A percentile compares a stretch with the other conserved stretches of the same genome.
These are phyloP conservation scores for Heterodera carotae DNA, from an alignment of 1,140 invertebrate species.

Conservation along the genomic window DNA sequence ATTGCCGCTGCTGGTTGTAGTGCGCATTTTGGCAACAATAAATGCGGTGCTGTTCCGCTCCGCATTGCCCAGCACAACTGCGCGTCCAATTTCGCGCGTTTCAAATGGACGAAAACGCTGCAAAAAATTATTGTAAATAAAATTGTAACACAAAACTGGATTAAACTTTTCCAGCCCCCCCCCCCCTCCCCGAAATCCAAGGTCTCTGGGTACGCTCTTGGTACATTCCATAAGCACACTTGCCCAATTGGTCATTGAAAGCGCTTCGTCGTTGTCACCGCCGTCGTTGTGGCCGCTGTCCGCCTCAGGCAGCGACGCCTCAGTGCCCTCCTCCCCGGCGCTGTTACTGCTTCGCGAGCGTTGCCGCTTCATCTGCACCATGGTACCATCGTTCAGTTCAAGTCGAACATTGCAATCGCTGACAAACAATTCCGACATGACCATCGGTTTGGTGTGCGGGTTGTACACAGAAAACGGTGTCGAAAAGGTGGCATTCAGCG, in stretches of 20 bases:
- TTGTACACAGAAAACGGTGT: conserved; percentile 90
- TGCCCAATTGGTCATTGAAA: conserved; percentile 63
- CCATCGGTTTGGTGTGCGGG: conserved; percentile 81
- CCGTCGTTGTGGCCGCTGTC: too few species aligned
- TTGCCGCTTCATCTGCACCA: background rate
- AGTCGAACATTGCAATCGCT: conserved; percentile 76
- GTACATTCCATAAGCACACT: too few species aligned
- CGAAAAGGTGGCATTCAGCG: conserved; percentile 85
- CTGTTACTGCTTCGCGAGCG: too few species aligned
- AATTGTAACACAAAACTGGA: too few species aligned
- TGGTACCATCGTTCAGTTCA: conserved; percentile 67
- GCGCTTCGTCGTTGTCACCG: background rate
- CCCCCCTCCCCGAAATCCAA: too few species aligned
- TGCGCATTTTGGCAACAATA: conserved; percentile 75
- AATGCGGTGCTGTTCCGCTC: conserved; percentile 82
- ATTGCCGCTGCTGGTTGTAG: conserved; percentile 56
- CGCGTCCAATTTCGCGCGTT: conserved; percentile 82
- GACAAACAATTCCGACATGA: conserved; percentile 85
- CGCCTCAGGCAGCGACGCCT: too few species aligned
- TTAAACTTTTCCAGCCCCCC: too few species aligned
- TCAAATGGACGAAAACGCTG: conserved; percentile 82
- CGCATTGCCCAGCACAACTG: conserved; percentile 77
- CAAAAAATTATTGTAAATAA: conserved; percentile 31
- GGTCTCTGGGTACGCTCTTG: too few species aligned
- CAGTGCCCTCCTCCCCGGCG: too few species aligned